Evolutionary conservation across 2,113 vertebrate species (phyloP).

Genomic region (Brachionichthys hirsutus): DNA sequence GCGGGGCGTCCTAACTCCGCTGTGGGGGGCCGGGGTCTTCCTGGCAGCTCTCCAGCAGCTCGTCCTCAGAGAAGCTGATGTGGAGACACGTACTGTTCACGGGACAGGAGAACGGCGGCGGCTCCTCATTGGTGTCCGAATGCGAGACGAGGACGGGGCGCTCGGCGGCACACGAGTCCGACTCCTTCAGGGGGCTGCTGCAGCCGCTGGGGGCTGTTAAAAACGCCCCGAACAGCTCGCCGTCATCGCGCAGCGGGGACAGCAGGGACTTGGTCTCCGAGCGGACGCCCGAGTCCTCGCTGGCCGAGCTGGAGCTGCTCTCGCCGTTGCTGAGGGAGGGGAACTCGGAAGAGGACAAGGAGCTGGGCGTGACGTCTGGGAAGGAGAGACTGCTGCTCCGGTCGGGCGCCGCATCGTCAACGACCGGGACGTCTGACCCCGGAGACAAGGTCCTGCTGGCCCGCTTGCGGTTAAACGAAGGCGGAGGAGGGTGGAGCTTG

Average conservation of each 20-base stretch:
- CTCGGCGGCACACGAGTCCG: slow-evolving; percentile 18
- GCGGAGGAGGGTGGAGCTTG: slow-evolving; percentile 81
- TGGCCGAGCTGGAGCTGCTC: slow-evolving; percentile 69
- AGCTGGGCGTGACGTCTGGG: slow-evolving; percentile 74
- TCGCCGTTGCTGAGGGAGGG: slow-evolving; percentile 71
- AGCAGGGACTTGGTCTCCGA: slow-evolving; percentile 71
- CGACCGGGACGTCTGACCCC: slow-evolving; percentile 57
- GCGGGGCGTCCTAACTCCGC: slow-evolving; percentile 62
- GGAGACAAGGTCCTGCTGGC: slow-evolving; percentile 79
- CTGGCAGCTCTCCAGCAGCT: slow-evolving; percentile 73
- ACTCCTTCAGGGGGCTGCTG: slow-evolving; percentile 68
- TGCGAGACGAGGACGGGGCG: slow-evolving; percentile 16
- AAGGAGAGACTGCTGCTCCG: slow-evolving; percentile 71
- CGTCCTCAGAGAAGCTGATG: slow-evolving; percentile 86
- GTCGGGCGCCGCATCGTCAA: slow-evolving; percentile 37
- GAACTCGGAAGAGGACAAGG: slow-evolving; percentile 74
- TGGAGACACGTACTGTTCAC: slow-evolving; percentile 82
- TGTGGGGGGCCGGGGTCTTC: slow-evolving; percentile 63
- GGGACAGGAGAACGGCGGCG: slow-evolving; percentile 64
- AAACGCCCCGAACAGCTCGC: slow-evolving; percentile 68
- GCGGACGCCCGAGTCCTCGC: slow-evolving; percentile 73
- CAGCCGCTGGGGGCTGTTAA: slow-evolving; percentile 68
- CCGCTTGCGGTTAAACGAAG: slow-evolving; percentile 78
- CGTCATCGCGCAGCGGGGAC: slow-evolving; percentile 48
- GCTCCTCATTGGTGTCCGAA: slow-evolving; percentile 46